phyloP scores from a whole-genome alignment of 2,888 invertebrate species.

The Therioaphis trifolii region DNA sequence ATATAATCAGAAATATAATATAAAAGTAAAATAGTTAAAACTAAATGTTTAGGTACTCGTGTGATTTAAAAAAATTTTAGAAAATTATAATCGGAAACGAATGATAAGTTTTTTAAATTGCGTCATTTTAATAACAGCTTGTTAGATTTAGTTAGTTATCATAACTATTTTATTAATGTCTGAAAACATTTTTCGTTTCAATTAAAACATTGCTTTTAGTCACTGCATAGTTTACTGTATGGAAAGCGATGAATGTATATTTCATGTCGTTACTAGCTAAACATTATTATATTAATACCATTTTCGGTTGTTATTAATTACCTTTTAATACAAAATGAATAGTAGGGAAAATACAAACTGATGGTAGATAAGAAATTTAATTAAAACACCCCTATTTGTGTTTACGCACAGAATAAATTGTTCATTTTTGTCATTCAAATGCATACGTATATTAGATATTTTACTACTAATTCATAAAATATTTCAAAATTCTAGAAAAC shows the following conservation, averaged over 20 bases:
- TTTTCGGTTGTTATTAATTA: slow-evolving; percentile 19
- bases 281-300: slow-evolving; percentile 16
- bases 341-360: slow-evolving; percentile 27
- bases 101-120: too few species aligned
- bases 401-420: slow-evolving; percentile 21
- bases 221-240: neutral
- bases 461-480: slow-evolving; percentile 25
- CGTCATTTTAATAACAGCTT: too few species aligned
- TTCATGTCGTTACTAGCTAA: neutral
- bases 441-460: slow-evolving; percentile 23
- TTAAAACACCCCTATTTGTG: slow-evolving; percentile 54
- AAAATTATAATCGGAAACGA: too few species aligned
- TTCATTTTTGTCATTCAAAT: neutral
- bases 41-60: too few species aligned
- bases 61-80: too few species aligned
- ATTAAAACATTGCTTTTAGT: neutral
- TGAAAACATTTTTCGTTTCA: neutral
- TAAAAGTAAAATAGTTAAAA: too few species aligned
- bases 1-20: too few species aligned
- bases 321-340: slow-evolving; percentile 34
- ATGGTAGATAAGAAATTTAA: slow-evolving; percentile 52
- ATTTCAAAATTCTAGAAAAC: neutral
- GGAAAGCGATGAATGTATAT: neutral
- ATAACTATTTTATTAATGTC: neutral
- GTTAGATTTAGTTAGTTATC: too few species aligned